Evolutionary conservation across 2,797 vertebrate genomes (phyloP).

Genomic region (Oophaga sylvatica): DNA sequence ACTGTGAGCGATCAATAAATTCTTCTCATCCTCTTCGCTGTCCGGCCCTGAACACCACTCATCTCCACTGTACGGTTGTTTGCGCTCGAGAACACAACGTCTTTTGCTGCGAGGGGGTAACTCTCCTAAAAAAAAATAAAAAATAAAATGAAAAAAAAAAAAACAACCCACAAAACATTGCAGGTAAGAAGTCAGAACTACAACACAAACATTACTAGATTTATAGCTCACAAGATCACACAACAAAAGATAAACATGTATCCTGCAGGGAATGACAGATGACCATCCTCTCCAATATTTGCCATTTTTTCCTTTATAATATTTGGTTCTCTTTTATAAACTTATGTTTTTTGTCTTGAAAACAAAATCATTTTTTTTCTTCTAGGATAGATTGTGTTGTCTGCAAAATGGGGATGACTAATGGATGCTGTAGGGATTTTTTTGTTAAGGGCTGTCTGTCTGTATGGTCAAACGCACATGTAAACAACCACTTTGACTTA

Average conservation of each 20-base stretch:
- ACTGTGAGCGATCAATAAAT: slow-evolving; percentile 84
- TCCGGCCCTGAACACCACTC: slow-evolving; percentile 98
- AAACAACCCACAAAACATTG: neutral
- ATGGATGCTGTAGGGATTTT: too few relatives aligned
- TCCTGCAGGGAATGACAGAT: too few relatives aligned
- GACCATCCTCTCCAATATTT: neutral
- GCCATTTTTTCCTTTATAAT: neutral
- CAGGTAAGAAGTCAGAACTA: neutral
- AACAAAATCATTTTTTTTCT: too few relatives aligned
- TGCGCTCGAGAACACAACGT: slow-evolving; percentile 93
- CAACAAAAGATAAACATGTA: neutral
- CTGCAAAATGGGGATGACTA: too few relatives aligned
- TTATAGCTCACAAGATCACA: neutral
- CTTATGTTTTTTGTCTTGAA: too few relatives aligned
- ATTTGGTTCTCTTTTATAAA: neutral
- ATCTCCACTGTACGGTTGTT: slow-evolving; percentile 96
- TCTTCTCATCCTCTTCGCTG: slow-evolving; percentile 95
- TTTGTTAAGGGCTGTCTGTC: too few relatives aligned
- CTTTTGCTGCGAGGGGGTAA: slow-evolving; percentile 91
- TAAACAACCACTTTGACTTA: too few relatives aligned
- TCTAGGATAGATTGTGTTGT: too few relatives aligned
- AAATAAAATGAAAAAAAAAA: neutral
- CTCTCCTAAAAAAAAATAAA: slow-evolving; percentile 74
- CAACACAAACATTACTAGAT: neutral
- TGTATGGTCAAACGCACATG: too few relatives aligned